Conservation (phyloP, 2,113 vertebrate species). For the Chionodraco myersi region DNA sequence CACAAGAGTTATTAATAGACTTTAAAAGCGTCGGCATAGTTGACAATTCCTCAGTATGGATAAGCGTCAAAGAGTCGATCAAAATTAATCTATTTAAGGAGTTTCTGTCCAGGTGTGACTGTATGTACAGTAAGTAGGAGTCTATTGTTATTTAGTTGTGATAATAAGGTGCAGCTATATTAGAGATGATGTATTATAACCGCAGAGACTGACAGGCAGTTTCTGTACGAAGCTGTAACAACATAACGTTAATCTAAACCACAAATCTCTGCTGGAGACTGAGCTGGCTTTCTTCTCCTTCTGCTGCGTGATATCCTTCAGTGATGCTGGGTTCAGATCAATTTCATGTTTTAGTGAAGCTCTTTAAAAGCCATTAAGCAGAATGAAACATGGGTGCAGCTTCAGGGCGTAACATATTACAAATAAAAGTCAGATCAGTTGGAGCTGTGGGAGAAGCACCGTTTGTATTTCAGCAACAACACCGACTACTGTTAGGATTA, state of each 20-base stretch:
- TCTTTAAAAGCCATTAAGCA: constrained; percentile 2
- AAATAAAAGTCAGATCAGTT: neutral
- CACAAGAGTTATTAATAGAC: neutral
- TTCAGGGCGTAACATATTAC: neutral
- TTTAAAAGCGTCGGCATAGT: neutral
- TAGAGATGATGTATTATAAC: neutral
- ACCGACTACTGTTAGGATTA: neutral
- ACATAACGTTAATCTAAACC: neutral
- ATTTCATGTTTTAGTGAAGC: neutral
- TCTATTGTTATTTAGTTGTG: constrained; percentile 22
- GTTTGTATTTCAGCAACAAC: constrained; percentile 11
- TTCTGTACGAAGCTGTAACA: constrained; percentile 21
- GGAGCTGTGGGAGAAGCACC: neutral
- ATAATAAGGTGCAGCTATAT: constrained; percentile 48
- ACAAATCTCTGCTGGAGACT: neutral
- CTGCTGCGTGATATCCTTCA: neutral
- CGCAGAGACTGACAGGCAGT: neutral
- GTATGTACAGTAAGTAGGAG: constrained; percentile 41
- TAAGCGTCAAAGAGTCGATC: constrained; percentile 31
- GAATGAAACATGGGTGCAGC: neutral
- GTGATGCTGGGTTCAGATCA: neutral
- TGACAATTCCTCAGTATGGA: constrained; percentile 17
- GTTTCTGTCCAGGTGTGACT: constrained; percentile 24
- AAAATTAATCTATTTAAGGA: constrained; percentile 8
- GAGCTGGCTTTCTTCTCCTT: neutral